A percentile compares a stretch with the other conserved stretches of the same genome.
These are phyloP conservation scores for Himalopsyche tibetana DNA, from an alignment of 2,888 invertebrate genomes.

Conservation along the genomic window DNA sequence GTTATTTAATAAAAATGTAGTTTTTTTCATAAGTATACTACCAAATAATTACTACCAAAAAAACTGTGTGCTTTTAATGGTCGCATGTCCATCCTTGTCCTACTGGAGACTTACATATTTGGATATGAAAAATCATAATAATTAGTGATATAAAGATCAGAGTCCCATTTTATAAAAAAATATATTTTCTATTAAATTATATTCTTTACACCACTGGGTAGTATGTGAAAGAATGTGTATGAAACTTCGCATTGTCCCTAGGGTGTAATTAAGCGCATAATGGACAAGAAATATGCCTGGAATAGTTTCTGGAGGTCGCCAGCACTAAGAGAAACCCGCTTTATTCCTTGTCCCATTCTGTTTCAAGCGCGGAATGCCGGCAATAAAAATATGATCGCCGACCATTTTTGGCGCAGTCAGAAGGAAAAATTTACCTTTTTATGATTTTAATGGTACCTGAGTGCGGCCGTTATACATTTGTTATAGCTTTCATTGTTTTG, in stretches of 20 bases:
- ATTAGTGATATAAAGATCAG: too few relatives aligned
- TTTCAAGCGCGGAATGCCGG: not conserved
- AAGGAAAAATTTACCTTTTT: not conserved
- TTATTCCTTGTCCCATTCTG: not conserved
- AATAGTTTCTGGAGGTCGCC: conserved; percentile 20
- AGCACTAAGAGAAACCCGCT: not conserved
- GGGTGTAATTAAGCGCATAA: conserved; percentile 56
- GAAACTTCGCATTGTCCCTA: conserved; percentile 42
- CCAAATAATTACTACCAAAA: too few relatives aligned
- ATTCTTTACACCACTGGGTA: not conserved
- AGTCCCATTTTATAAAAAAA: too few relatives aligned
- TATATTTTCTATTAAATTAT: too few relatives aligned
- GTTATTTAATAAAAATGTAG: too few relatives aligned
- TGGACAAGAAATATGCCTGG: conserved; percentile 48
- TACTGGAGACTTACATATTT: too few relatives aligned
- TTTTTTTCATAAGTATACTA: too few relatives aligned
- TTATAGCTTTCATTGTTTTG: too few relatives aligned
- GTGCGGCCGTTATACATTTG: too few relatives aligned
- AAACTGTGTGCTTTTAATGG: too few relatives aligned
- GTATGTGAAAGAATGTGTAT: conserved; percentile 34
- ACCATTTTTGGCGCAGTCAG: not conserved
- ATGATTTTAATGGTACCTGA: not conserved
- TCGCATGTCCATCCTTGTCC: too few relatives aligned
- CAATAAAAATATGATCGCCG: conserved; percentile 26
- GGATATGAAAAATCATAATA: too few relatives aligned